Percentiles rank a stretch among this genome's conserved stretches.
These are phyloP conservation scores for Salpingus planirostris DNA, from an alignment of 2,888 invertebrate genomes.

Conservation along the genomic window DNA sequence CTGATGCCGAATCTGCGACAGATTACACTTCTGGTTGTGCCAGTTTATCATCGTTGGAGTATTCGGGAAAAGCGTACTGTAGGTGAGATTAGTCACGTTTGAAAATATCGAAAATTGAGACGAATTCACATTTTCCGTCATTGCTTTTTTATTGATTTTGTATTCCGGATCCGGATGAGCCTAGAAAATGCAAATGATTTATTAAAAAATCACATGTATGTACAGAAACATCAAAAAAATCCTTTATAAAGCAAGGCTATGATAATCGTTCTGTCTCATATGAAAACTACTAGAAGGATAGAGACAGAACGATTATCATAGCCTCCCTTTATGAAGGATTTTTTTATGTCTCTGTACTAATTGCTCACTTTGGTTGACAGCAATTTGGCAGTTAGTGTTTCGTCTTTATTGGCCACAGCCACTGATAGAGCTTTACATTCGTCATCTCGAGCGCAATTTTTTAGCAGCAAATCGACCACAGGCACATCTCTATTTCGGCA, in stretches of 20 bases:
- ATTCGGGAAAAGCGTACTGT: conserved; percentile 72
- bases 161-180: conserved; percentile 87
- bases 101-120: conserved; percentile 47
- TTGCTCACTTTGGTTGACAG: conserved; percentile 65
- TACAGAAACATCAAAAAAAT: too few relatives aligned
- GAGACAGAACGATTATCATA: too few relatives aligned
- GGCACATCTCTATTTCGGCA: conserved; percentile 57
- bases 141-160: conserved; percentile 81
- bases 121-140: conserved; percentile 56
- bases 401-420: conserved; percentile 65
- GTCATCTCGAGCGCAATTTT: conserved; percentile 80
- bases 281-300: too few relatives aligned
- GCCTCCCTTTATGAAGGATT: too few relatives aligned
- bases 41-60: conserved; percentile 85
- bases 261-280: too few relatives aligned
- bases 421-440: conserved; percentile 73
- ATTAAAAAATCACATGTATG: neutral
- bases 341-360: too few relatives aligned
- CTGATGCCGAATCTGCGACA: conserved; percentile 63
- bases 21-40: conserved; percentile 69
- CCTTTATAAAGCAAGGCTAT: too few relatives aligned
- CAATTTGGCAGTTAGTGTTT: conserved; percentile 66
- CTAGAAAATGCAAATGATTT: conserved; percentile 34
- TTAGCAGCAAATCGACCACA: conserved; percentile 68
- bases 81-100: conserved; percentile 55